Percentiles rank a stretch among this genome's conserved stretches.
These are phyloP conservation scores for Lycocerus yunnanus DNA, from an alignment of 2,888 invertebrate species.

Conservation along the genomic window DNA sequence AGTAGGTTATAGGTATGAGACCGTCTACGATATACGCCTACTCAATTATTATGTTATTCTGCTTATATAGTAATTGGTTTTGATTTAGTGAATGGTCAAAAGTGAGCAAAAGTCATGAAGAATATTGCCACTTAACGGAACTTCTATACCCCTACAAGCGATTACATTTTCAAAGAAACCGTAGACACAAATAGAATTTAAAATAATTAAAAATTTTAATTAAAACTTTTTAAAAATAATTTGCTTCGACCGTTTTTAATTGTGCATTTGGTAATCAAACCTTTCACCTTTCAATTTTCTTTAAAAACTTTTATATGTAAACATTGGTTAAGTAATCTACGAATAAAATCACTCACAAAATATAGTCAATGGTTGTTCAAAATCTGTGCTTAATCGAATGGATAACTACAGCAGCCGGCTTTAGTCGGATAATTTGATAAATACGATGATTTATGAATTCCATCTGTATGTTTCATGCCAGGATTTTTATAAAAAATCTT, in stretches of 20 bases:
- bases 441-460: constrained; percentile 46
- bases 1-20: constrained; percentile 31
- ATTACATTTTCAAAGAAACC: not conserved
- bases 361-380: constrained; percentile 13
- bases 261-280: not conserved
- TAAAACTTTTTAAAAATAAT: not conserved
- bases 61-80: constrained; percentile 41
- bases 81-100: constrained; percentile 26
- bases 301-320: not conserved
- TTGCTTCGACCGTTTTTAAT: not conserved
- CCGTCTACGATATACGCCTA: constrained; percentile 38
- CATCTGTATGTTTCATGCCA: constrained; percentile 26
- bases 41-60: constrained; percentile 42
- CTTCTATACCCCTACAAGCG: not conserved
- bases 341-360: not conserved
- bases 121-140: constrained; percentile 24
- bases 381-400: constrained; percentile 38
- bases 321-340: not conserved
- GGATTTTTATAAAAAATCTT: constrained; percentile 25
- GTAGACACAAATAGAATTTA: not conserved
- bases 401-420: constrained; percentile 44
- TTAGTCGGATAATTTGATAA: constrained; percentile 47
- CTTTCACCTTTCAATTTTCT: too few relatives aligned
- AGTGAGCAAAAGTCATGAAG: constrained; percentile 18
- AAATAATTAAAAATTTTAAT: not conserved